Evolutionary conservation across 2,113 vertebrate genomes (phyloP), one percentile per base, ranked within the genome.

Genomic region (Carassius gibelio): DNA sequence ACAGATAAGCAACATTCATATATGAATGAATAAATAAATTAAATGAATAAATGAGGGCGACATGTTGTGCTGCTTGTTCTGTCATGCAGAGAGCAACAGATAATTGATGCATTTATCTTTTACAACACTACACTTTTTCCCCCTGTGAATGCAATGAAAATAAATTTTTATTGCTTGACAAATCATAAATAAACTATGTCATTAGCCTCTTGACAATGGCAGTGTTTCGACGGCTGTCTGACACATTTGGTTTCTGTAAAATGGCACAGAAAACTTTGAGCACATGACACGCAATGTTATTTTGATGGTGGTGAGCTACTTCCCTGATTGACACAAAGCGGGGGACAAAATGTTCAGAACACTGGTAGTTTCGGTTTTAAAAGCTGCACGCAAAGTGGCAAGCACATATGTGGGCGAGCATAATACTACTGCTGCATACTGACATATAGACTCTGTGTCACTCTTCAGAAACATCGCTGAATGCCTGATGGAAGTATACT

Each of bases 341-440:
- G 90, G 93, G 93, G 91, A 94, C 94, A 91, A 7, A 71, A 72
- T 93, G 92, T 94, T 89, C 94, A 82, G 76, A 93, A 90, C 86
- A 83, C 14, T 48, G 75, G 45, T 89, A 91, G 91, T 93, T 92
- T 93, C 90, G 88, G 85, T 92, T 92, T 89, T 82, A 84, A 87
- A 72, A 26, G 50, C 3, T 23, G 64, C 78, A 89, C 52, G 75
- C 57, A 4, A 79, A 55, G 45, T 23, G 34, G 72, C 42, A 38
- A 69, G 77, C 38, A 26, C 72, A 68, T 34, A 42, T 66, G 52
- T 52, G 82, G 75, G 48, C 8, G 48, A 81, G 57, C 50, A 17
- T 45, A 79, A 80, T 23, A 83, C 84, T 50, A 81, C 81, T 91
- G 36, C 52, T 26, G 23, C 69, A 26, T 3, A 19, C 14, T 75